Base-by-base conservation (phyloP, 2,797 vertebrate species). In the Somateria mollissima region DNA sequence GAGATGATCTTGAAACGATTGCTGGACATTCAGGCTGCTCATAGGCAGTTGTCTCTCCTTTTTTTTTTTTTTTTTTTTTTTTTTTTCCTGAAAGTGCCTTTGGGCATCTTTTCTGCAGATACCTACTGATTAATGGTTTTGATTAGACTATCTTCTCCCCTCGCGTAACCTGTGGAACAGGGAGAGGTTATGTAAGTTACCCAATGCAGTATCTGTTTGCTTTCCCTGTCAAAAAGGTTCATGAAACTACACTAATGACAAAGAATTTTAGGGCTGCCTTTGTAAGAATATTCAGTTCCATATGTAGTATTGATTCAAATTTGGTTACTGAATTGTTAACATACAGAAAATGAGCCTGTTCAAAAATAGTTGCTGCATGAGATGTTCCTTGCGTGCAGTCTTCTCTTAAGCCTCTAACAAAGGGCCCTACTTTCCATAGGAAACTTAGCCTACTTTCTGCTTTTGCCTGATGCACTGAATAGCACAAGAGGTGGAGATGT, bases 161-260 rank as follows among this genome's bases (percentile, higher is more conserved):
- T 88, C n/a, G 4, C 17, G 9, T 82, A 70, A 84, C 36, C n/a
- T 79, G 47, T 64, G 28, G 67, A 91, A 65, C 47, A 53, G 66
- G 77, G 54, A 49, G 37, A 91, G 66, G 19, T 88, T 92, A 30
- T 84, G 21, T 27, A 64, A 84, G 56, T 74, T 84, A 39, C n/a
- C 39, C n/a, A 24, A 25, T 79, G 73, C 13, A 53, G 25, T 70
- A 75, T 43, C 74, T 72, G 14, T 0, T 89, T 89, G 87, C 32
- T 86, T 85, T 88, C 39, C 27, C 36, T 93, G 25, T 82, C 77
- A 92, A 49, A 84, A 87, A 90, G 47, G 60, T 87, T 70, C 15
- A 73, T 84, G 61, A 91, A 76, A 74, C 49, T 11, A 49, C 49
- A 13, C 6, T 79, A 91, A 62, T 76, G 86, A 39, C 24, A 51